Base-by-base conservation (phyloP, 1,140 invertebrate genomes). In the Medauroidea extradentata region DNA sequence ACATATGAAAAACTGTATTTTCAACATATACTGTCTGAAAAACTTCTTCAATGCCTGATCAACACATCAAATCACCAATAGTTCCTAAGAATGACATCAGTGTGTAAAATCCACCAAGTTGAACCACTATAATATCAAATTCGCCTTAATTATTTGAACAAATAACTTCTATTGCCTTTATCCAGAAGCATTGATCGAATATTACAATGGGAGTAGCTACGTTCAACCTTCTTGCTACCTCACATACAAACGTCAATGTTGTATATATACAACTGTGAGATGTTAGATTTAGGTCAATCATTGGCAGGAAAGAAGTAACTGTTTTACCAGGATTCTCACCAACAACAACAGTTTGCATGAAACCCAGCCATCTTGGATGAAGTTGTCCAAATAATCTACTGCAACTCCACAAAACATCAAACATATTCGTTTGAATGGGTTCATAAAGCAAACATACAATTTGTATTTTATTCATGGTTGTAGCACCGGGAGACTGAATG, bases 111-210 rank as follows among this genome's bases (percentile, higher is more conserved):
- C 67, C 67, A 29, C 69, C 66, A 25, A 70, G 57, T 52, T 64
- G 60, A 4, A 53, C 25, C 53, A 65, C 41, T 48, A 68, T 21
- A 18, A 59, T 59, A 34, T 34, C 29, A 34, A 34, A 34, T 57
- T 49, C 34, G 9, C 27, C 46, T n/a, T 59, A 38, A 9, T 24
- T 23, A 48, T 27, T 23, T 57, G 48, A 14, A 51, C 39, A 48
- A 64, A 75, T 63, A 25, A 77, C 75, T 70, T 75, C 71, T 51
- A 69, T 68, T 43, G 75, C 74, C 73, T 78, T 78, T 13, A 62
- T 62, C 65, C 75, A 78, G 7, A 68, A 48, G 13, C 63, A 66
- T 49, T 62, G 63, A 55, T 69, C 65, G 55, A 66, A 69, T 11
- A 66, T 67, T 8, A 65, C 55, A 24, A 69, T 56, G 24, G 53